Percentiles rank a stretch among this genome's conserved stretches.
Evolutionary conservation across 2,888 invertebrate genomes (phyloP).

Genomic region (Acrocyrtus sp.): DNA sequence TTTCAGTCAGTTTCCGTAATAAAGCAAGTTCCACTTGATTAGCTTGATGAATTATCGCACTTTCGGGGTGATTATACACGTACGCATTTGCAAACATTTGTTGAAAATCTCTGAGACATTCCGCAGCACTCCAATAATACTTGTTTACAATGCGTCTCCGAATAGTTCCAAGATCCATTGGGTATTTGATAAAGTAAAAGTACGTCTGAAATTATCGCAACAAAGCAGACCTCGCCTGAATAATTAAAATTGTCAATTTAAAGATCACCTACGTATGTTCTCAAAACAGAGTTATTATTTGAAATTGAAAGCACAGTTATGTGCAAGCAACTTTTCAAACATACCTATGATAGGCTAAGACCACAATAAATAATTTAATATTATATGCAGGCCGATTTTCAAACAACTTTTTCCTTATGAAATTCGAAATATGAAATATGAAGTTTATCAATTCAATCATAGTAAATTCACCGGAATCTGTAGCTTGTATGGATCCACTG

Average conservation of each 20-base stretch:
- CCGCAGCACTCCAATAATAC: conserved; percentile 4
- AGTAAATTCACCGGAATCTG: conserved; percentile 4
- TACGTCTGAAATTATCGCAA: no score
- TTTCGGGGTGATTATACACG: conserved; percentile 4
- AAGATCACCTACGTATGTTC: no score
- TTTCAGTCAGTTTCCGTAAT: background rate
- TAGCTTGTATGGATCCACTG: background rate
- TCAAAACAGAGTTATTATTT: no score
- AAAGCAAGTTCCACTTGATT: background rate
- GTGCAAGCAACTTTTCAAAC: no score
- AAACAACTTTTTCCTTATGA: no score
- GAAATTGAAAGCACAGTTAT: no score
- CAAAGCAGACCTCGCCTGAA: background rate
- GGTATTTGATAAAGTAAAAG: background rate
- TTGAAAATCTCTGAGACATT: conserved; percentile 9
- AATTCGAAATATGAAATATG: no score
- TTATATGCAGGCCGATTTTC: no score
- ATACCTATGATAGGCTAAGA: no score
- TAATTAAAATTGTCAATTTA: background rate
- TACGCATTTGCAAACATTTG: conserved; percentile 14
- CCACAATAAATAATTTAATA: no score
- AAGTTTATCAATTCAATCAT: no score
- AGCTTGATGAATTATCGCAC: background rate
- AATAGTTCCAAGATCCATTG: conserved; percentile 21
- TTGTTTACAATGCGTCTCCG: background rate